Conservation (phyloP, 2,797 vertebrate genomes). For the Alca torda region DNA sequence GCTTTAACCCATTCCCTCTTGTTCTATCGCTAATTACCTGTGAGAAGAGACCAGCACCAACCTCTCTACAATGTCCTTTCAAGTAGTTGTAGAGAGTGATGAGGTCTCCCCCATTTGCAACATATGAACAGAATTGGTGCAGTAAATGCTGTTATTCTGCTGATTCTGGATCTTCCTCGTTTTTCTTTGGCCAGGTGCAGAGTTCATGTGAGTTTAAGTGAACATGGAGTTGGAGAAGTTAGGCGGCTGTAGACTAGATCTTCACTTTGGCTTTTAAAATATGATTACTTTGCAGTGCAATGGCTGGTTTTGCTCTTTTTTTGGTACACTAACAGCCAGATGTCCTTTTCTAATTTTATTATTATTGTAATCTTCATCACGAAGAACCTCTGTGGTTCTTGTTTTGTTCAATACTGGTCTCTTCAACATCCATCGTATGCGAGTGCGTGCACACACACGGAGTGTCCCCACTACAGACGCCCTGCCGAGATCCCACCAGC, state of each 20-base stretch:
- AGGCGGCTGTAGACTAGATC: not conserved
- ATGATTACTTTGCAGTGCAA: not conserved
- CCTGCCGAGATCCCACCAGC: not conserved
- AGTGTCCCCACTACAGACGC: not conserved
- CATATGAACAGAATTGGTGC: not conserved
- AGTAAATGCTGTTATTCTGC: not conserved
- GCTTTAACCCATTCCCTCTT: no score
- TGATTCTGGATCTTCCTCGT: not conserved
- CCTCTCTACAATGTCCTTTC: no score
- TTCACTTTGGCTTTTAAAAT: not conserved
- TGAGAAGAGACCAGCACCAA: no score
- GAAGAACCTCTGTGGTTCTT: not conserved
- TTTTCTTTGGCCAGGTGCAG: not conserved
- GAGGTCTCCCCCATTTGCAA: not conserved
- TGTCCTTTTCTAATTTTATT: not conserved
- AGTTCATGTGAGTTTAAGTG: not conserved
- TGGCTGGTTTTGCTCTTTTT: not conserved
- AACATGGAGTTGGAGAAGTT: not conserved
- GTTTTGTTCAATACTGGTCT: not conserved
- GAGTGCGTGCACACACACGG: accelerated
- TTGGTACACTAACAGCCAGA: not conserved
- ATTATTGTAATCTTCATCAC: not conserved
- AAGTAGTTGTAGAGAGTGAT: no score
- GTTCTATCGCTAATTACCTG: no score
- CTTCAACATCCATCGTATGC: not conserved